These are phyloP conservation scores for Pseudoips prasinana DNA, from an alignment of 2,888 invertebrate species.

Conservation along the genomic window DNA sequence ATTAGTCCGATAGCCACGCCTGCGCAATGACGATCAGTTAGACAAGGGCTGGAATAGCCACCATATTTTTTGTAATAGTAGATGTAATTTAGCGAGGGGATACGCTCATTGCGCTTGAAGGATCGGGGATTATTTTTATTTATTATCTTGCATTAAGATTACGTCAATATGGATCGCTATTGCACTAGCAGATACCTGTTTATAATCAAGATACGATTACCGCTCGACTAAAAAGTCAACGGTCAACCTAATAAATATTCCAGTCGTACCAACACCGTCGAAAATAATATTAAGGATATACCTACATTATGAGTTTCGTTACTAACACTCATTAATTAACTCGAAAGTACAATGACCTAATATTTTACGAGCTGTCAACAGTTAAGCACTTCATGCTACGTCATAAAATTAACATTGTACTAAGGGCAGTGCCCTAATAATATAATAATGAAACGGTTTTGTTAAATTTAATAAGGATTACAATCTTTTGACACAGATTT, in stretches of 20 bases:
- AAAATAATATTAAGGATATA: no score
- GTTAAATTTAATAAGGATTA: neutral
- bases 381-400: constrained; percentile 18
- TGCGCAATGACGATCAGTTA: constrained; percentile 36
- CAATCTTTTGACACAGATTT: neutral
- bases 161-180: neutral
- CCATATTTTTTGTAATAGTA: constrained; percentile 24
- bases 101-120: constrained; percentile 11
- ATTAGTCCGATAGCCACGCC: constrained; percentile 64
- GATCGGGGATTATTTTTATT: constrained; percentile 20
- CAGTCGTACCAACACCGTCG: no score
- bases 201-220: no score
- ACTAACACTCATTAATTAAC: constrained; percentile 27
- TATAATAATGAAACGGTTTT: neutral
- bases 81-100: constrained; percentile 16
- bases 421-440: neutral
- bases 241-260: no score
- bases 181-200: no score
- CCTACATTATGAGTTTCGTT: constrained; percentile 16
- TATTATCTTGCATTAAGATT: constrained; percentile 5
- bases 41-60: constrained; percentile 30
- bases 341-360: constrained; percentile 31
- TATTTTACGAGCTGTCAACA: constrained; percentile 35
- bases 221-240: no score
- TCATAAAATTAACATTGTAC: constrained; percentile 5